A percentile compares a stretch with the other conserved stretches of the same genome.
Conservation (phyloP, 92 coral and sea anemone genomes). For the Epizoanthus illoricatus region DNA sequence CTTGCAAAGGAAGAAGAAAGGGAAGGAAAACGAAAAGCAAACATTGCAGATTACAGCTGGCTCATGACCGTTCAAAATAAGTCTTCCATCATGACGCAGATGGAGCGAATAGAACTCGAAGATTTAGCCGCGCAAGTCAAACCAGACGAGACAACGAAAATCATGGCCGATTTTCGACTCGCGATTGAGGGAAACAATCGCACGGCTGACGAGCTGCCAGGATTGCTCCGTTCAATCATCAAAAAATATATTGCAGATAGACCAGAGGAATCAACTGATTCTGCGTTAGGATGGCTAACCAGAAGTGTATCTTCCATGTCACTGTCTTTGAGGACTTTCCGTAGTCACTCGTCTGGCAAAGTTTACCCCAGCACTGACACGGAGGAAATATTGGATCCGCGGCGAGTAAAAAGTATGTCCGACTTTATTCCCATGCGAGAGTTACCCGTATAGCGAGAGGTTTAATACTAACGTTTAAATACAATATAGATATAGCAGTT, state of each 20-base stretch:
- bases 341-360: constrained; percentile 73
- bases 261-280: constrained; percentile 42
- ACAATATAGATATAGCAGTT: no score
- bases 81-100: constrained; percentile 58
- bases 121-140: constrained; percentile 76
- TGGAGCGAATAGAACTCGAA: constrained; percentile 79
- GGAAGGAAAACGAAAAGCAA: constrained; percentile 65
- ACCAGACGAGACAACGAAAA: constrained; percentile 72
- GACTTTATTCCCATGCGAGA: constrained; percentile 75
- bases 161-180: constrained; percentile 69
- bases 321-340: constrained; percentile 55
- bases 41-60: constrained; percentile 81
- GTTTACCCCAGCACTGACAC: constrained; percentile 64
- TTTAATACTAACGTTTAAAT: no score
- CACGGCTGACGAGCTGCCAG: constrained; percentile 56
- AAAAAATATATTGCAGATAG: constrained; percentile 67
- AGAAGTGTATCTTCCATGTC: constrained; percentile 73
- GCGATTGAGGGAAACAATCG: constrained; percentile 64
- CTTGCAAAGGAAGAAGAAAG: constrained; percentile 52
- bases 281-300: constrained; percentile 70
- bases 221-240: constrained; percentile 68
- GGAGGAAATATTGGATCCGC: constrained; percentile 49
- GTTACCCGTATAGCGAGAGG: constrained; percentile 47
- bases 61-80: constrained; percentile 60
- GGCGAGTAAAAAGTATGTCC: constrained; percentile 86